Base-by-base conservation (phyloP, 2,113 vertebrate genomes). In the Psilopsiagon aurifrons region DNA sequence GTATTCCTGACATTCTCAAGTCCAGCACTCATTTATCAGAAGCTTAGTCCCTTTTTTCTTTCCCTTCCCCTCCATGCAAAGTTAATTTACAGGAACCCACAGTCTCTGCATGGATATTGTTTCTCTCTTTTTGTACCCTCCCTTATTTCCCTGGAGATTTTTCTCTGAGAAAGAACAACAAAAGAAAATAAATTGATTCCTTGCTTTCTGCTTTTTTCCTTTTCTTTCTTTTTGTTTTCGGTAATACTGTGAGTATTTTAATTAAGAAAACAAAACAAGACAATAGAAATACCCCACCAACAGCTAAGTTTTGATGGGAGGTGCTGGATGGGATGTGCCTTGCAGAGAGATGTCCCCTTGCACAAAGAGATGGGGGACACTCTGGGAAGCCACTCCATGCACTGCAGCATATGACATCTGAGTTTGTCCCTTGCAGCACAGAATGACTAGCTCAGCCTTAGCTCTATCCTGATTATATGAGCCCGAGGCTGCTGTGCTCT, bases 101-200 rank as follows among this genome's bases (percentile, higher is more conserved):
- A 25, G 52, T 11, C 59, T 52, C 54, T 67, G 52, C 86, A 49
- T 5, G 83, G 81, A 31, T 47, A 84, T 77, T 94, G 76, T 94
- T 94, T 68, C 29, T 78, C 47, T 33, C 44, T 79, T 79, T 57
- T 57, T n/a, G 60, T 71, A 83, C 46, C 73, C 37, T 83, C 54
- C 35, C 73, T 69, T 18, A 54, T 91, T 89, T 81, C 92, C 55
- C 84, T 63, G 43, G 84, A 82, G 87, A 75, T 43, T 33, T 7
- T 66, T 82, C 77, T 37, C 75, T 64, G 52, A 81, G 80, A 81
- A 82, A 51, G 46, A 70, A 63, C 64, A 83, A 88, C 57, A 37
- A 83, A 94, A 49, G 15, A 39, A 83, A 86, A 92, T 23, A 73
- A 90, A 94, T 81, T 11, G n/a, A 57, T 57, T 57, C 13, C 66